Evolutionary conservation across 2,113 vertebrate species (phyloP).

Genomic region (Mus pahari): DNA sequence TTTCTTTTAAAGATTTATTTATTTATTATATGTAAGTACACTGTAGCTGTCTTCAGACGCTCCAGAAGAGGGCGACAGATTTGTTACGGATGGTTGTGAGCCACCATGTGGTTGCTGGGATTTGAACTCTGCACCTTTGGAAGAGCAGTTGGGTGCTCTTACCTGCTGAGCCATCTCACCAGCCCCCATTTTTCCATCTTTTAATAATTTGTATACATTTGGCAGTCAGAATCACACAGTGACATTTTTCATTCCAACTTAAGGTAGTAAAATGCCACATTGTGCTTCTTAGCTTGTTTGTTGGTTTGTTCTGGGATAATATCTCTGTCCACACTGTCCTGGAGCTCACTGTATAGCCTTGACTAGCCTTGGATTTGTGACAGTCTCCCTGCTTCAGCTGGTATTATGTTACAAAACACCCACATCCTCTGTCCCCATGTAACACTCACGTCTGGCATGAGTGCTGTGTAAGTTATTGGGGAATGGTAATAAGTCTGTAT

Average conservation of each 20-base stretch:
- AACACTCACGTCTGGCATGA: neutral
- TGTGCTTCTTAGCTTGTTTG: neutral
- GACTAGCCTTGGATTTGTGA: neutral
- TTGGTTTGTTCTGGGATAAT: neutral
- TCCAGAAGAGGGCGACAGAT: too few species aligned
- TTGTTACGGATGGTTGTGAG: too few species aligned
- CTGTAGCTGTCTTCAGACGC: too few species aligned
- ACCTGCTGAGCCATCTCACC: too few species aligned
- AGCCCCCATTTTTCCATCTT: neutral
- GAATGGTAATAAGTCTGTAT: too few species aligned
- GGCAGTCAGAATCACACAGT: neutral
- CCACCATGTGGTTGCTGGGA: too few species aligned
- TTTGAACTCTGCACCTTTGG: too few species aligned
- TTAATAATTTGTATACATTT: neutral
- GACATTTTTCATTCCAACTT: constrained; percentile 22
- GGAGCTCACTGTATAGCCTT: neutral
- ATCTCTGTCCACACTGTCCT: neutral
- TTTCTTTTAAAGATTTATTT: too few species aligned
- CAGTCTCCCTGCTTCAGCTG: neutral
- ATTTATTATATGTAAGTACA: too few species aligned
- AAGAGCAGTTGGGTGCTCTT: too few species aligned
- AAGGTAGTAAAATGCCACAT: constrained; percentile 20
- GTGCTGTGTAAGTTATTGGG: neutral
- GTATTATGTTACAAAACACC: neutral
- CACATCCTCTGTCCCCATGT: neutral